phyloP scores from a whole-genome alignment of 2,113 vertebrate genomes.

The Fulmarus glacialis region DNA sequence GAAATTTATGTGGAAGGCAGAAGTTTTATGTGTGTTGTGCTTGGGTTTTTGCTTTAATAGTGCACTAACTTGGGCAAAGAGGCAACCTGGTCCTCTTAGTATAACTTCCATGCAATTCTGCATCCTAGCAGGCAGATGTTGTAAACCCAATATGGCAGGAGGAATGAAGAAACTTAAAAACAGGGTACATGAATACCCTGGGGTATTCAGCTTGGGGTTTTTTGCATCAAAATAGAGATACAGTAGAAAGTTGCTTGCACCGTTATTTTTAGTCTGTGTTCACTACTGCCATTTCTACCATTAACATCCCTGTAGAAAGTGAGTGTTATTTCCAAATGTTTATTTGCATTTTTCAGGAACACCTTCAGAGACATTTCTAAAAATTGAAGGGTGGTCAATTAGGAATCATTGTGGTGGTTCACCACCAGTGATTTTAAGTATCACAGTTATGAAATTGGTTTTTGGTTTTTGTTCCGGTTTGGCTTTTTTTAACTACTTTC shows the following conservation, averaged over 20 bases:
- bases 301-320: neutral
- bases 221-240: neutral
- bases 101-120: neutral
- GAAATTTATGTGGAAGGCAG: neutral
- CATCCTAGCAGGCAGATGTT: neutral
- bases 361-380: neutral
- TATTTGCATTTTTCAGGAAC: neutral
- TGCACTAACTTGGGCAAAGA: neutral
- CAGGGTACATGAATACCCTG: neutral
- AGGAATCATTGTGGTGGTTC: neutral
- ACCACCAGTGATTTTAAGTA: neutral
- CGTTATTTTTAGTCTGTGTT: neutral
- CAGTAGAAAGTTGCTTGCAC: neutral
- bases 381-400: neutral
- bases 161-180: neutral
- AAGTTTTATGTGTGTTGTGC: accelerated
- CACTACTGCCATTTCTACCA: neutral
- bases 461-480: neutral
- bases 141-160: neutral
- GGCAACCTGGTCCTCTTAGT: neutral
- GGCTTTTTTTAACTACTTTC: neutral
- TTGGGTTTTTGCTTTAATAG: neutral
- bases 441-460: neutral
- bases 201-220: neutral
- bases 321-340: neutral